Evolutionary conservation across 2,113 vertebrate species (phyloP).

Genomic region (Podilymbus podiceps): DNA sequence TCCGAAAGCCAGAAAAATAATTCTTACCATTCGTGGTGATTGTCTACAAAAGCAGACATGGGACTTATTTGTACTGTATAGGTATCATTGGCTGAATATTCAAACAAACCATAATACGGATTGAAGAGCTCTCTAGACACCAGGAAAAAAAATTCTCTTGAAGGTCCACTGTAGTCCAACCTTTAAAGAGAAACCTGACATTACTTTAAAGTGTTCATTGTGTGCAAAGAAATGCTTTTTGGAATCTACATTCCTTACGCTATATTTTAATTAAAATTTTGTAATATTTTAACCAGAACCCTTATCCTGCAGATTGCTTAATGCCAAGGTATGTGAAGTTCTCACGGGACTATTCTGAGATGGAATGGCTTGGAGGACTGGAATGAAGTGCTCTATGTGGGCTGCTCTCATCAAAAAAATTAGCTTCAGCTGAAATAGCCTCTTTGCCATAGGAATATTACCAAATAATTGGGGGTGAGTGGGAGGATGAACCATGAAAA

Average conservation of each 20-base stretch:
- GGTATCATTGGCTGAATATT: conserved; percentile 98
- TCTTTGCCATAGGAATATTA: conserved; percentile 17
- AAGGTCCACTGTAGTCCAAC: conserved; percentile 97
- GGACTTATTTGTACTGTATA: conserved; percentile 99
- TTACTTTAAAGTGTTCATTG: neutral
- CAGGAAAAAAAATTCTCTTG: conserved; percentile 97
- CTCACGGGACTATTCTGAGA: neutral
- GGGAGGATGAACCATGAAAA: neutral
- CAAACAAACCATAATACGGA: conserved; percentile 97
- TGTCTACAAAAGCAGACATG: conserved; percentile 99
- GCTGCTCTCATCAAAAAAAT: neutral
- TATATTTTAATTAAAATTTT: neutral
- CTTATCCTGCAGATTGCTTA: neutral
- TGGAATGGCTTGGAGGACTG: neutral
- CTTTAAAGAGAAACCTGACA: conserved; percentile 72
- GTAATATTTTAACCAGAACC: neutral
- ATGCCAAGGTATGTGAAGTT: neutral
- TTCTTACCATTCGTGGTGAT: conserved; percentile 97
- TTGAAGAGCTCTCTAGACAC: conserved; percentile 98
- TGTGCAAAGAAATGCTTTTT: neutral
- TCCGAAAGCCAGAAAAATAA: neutral
- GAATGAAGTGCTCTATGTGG: neutral
- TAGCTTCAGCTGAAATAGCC: neutral
- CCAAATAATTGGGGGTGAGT: neutral
- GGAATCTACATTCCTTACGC: neutral